A percentile compares a stretch with the other conserved stretches of the same genome.
phyloP scores from a whole-genome alignment of 2,888 invertebrate genomes.

The Pogonocherus hispidulus region DNA sequence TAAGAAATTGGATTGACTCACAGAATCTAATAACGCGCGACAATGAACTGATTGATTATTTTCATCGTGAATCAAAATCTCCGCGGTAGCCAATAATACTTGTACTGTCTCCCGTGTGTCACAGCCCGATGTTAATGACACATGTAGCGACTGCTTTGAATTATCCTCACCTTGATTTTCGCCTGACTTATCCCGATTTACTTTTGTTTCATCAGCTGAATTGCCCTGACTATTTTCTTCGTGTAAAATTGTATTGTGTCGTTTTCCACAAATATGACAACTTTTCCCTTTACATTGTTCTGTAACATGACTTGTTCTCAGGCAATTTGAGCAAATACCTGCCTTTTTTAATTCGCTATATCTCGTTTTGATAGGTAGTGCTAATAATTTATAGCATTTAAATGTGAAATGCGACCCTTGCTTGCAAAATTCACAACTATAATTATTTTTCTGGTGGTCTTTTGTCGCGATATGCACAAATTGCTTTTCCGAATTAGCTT shows the following conservation, averaged over 20 bases:
- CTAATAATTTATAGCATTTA: no score
- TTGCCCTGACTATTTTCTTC: no score
- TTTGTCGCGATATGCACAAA: conserved; percentile 6
- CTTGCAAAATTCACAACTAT: conserved; percentile 24
- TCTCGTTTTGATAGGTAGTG: conserved; percentile 22
- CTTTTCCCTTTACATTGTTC: conserved; percentile 21
- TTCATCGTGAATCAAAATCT: conserved; percentile 23
- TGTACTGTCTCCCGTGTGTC: background rate
- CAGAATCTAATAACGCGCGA: conserved; percentile 38
- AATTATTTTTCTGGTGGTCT: background rate
- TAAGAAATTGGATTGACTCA: conserved; percentile 36
- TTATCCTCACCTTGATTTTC: background rate
- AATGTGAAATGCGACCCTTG: conserved; percentile 28
- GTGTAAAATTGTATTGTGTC: conserved; percentile 38
- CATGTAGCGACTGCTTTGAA: no score
- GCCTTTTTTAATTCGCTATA: conserved; percentile 18
- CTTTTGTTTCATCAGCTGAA: background rate
- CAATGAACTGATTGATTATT: conserved; percentile 23
- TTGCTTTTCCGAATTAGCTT: no score
- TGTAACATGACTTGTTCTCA: conserved; percentile 27
- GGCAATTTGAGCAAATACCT: conserved; percentile 37
- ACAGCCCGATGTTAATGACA: no score
- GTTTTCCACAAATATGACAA: conserved; percentile 33
- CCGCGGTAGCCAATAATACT: conserved; percentile 30
- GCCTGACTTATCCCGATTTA: background rate